Base-by-base conservation (phyloP, 2,113 vertebrate genomes). In the Carassius carassius region DNA sequence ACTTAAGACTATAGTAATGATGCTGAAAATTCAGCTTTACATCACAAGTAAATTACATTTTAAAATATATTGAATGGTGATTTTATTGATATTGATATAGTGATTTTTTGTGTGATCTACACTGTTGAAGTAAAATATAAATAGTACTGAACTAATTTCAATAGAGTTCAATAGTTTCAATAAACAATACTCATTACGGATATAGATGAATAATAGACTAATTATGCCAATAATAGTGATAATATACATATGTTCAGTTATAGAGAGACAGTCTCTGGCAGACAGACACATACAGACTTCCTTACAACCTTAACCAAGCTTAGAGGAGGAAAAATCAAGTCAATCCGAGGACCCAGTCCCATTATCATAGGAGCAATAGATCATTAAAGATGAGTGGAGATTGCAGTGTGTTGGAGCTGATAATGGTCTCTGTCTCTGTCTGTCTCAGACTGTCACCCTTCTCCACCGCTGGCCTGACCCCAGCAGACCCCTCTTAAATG, bases 311-410 rank as follows among this genome's bases (percentile, higher is more conserved):
- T 80, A 86, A 70, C 84, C 49, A 81, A 65, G 54, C 70, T 81
- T 81, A 82, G 16, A 32, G 65, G 13, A 49, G 29, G 56, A 41
- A 65, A 84, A 85, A 70, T 69, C 70, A 49, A 60, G 44, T 58
- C n/a, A 83, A 83, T 70, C 35, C 19, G 23, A 83, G 19, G 44
- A 70, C 49, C 29, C 51, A 16, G 32, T 81, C 25, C 82, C 78
- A 86, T 86, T 88, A 82, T 72, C 81, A 72, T 35, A 75, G 69
- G 70, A 58, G 54, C 72, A 78, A 82, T 72, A 84, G 82, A 78
- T 88, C 85, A 88, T 88, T 84, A 88, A 86, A 86, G 41, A 41
- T 78, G 82, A 82, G 62, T 72, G 62, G 84, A 35, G 62, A 86
- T 84, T 70, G 81, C 81, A 75, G 60, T 78, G 35, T 69, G 58